A percentile compares a stretch with the other conserved stretches of the same genome.
Evolutionary conservation across 92 coral and sea anemone species (phyloP).

Genomic region (Siderastrea siderea): DNA sequence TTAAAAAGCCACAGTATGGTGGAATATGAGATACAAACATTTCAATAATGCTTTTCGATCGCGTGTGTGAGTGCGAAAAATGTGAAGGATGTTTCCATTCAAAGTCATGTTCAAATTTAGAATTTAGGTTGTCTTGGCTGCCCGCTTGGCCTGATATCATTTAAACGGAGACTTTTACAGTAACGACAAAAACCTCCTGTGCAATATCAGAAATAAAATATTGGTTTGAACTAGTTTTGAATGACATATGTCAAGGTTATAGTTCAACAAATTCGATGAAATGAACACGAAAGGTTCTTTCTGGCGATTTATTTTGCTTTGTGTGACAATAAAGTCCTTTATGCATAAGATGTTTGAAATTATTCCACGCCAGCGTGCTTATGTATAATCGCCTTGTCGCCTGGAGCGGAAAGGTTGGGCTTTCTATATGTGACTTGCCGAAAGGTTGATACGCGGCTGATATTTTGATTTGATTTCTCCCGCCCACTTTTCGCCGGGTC

Average conservation of each 20-base stretch:
- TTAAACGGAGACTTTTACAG: background rate
- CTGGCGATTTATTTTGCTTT: background rate
- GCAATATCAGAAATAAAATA: background rate
- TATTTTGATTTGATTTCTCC: slow-evolving; percentile 31
- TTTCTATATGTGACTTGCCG: slow-evolving; percentile 6
- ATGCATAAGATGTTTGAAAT: background rate
- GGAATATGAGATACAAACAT: background rate
- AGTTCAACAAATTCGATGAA: background rate
- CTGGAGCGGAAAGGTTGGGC: slow-evolving; percentile 35
- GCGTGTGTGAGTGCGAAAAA: background rate
- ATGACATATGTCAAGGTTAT: background rate
- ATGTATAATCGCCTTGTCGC: background rate
- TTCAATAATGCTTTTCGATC: background rate
- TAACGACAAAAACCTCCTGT: background rate
- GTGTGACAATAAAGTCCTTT: background rate
- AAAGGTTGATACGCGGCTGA: background rate
- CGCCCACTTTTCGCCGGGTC: slow-evolving; percentile 42
- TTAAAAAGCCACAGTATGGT: background rate
- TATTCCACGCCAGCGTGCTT: background rate
- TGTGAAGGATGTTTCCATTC: background rate
- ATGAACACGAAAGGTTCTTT: background rate
- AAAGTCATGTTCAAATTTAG: background rate
- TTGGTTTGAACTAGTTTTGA: background rate
- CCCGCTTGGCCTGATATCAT: background rate
- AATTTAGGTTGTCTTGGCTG: background rate